Percentiles rank a stretch among this genome's conserved stretches.
Evolutionary conservation across 2,113 vertebrate species (phyloP).

Genomic region (Mormoops blainvillei): DNA sequence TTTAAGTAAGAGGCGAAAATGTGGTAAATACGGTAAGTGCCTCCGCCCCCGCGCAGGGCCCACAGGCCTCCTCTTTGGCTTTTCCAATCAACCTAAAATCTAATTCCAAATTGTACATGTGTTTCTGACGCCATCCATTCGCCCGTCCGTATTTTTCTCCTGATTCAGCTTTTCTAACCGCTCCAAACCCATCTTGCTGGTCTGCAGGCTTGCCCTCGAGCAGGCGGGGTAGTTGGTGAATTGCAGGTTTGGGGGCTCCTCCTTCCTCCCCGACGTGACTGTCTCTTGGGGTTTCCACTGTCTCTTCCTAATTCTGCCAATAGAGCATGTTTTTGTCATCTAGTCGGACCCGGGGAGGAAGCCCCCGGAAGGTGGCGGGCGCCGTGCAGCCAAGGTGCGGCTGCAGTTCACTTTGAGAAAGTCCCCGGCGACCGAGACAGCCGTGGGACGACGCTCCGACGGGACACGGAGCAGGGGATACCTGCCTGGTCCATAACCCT

Average conservation of each 20-base stretch:
- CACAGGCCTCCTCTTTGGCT: slow-evolving; percentile 70
- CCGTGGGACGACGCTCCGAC: background rate
- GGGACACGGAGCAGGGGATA: background rate
- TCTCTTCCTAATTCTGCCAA: slow-evolving; percentile 72
- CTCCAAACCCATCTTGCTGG: slow-evolving; percentile 68
- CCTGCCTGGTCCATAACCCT: background rate
- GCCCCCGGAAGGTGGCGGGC: background rate
- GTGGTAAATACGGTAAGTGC: slow-evolving; percentile 85
- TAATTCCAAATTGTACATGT: slow-evolving; percentile 73
- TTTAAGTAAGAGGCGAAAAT: slow-evolving; percentile 86
- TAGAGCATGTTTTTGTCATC: slow-evolving; percentile 68
- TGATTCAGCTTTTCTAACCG: slow-evolving; percentile 78
- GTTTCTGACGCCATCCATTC: slow-evolving; percentile 66
- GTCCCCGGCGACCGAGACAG: background rate
- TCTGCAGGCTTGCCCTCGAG: slow-evolving; percentile 76
- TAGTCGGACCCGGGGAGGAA: background rate
- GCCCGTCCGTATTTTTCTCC: slow-evolving; percentile 55
- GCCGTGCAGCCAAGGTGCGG: background rate
- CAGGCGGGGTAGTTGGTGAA: slow-evolving; percentile 68
- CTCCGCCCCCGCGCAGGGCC: slow-evolving; percentile 31
- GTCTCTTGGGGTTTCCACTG: slow-evolving; percentile 72
- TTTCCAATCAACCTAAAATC: slow-evolving; percentile 75
- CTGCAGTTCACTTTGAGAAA: background rate
- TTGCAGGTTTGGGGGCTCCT: slow-evolving; percentile 70
- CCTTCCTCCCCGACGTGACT: slow-evolving; percentile 66